A percentile compares a stretch with the other conserved stretches of the same genome.
Conservation (phyloP, 2,797 vertebrate genomes). For the Hylomyscus alleni region DNA sequence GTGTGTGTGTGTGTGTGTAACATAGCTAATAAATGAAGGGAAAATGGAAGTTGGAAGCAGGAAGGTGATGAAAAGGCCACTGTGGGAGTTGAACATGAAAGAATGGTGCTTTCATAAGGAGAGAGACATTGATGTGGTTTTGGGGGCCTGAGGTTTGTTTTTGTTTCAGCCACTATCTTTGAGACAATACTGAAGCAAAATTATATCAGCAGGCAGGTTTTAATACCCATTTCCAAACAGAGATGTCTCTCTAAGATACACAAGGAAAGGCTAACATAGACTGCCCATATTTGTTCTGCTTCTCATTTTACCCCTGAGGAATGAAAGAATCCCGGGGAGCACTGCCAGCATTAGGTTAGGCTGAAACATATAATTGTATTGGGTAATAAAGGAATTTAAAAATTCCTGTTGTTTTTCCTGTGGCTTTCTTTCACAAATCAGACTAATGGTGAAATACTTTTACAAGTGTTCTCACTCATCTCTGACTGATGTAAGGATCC, state of each 20-base stretch:
- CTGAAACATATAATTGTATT: constrained; percentile 78
- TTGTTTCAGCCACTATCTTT: constrained; percentile 78
- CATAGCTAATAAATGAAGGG: constrained; percentile 34
- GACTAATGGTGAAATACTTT: constrained; percentile 73
- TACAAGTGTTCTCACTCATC: constrained; percentile 71
- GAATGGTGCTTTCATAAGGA: constrained; percentile 74
- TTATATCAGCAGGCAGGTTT: constrained; percentile 73
- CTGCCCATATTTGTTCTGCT: constrained; percentile 76
- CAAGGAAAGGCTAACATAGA: constrained; percentile 61
- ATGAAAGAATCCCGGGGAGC: constrained; percentile 54
- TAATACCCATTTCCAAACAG: constrained; percentile 73
- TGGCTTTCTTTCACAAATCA: constrained; percentile 72
- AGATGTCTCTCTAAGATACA: constrained; percentile 77
- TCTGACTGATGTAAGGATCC: constrained; percentile 60
- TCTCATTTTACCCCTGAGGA: constrained; percentile 71
- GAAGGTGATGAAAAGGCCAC: constrained; percentile 52
- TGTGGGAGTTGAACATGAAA: constrained; percentile 69
- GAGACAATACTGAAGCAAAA: constrained; percentile 82
- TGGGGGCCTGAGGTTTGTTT: constrained; percentile 78
- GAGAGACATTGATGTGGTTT: constrained; percentile 80
- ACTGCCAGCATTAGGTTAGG: constrained; percentile 76
- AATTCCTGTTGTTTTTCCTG: constrained; percentile 27
- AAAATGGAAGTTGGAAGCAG: constrained; percentile 13
- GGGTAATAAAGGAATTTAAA: constrained; percentile 80
- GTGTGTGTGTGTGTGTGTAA: not conserved